Conservation (phyloP, 2,888 invertebrate genomes). For the Drosophila koepferae region DNA sequence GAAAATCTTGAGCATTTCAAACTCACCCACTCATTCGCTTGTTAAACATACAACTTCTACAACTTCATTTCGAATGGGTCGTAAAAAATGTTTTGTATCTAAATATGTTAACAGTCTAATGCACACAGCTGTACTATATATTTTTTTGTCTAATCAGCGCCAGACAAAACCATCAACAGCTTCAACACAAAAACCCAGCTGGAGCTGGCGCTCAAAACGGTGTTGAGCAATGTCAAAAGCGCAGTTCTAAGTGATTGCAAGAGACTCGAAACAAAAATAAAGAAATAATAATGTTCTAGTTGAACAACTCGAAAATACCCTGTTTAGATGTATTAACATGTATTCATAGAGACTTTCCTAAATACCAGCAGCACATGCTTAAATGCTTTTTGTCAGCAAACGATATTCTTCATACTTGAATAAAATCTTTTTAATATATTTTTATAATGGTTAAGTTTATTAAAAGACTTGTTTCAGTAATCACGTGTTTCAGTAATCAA, state of each 20-base stretch:
- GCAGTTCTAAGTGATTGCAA: constrained; percentile 42
- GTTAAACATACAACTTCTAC: constrained; percentile 4
- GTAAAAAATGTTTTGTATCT: constrained; percentile 18
- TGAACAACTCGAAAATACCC: background rate
- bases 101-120: constrained; percentile 35
- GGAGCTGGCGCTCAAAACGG: constrained; percentile 61
- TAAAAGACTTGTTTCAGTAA: too few species aligned
- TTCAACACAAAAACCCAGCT: constrained; percentile 64
- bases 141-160: constrained; percentile 37
- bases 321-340: too few species aligned
- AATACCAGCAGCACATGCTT: too few species aligned
- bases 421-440: too few species aligned
- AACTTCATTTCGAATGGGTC: constrained; percentile 19
- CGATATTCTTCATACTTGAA: too few species aligned
- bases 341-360: too few species aligned
- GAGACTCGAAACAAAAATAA: background rate
- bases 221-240: constrained; percentile 33
- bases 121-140: constrained; percentile 13
- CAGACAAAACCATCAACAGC: constrained; percentile 24
- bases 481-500: too few species aligned
- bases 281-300: too few species aligned
- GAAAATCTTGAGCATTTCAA: background rate
- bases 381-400: too few species aligned
- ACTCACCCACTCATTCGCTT: background rate
- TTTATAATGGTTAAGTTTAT: too few species aligned